Base-by-base conservation (phyloP, 2,888 invertebrate species). In the Pristionchus arcanus region DNA sequence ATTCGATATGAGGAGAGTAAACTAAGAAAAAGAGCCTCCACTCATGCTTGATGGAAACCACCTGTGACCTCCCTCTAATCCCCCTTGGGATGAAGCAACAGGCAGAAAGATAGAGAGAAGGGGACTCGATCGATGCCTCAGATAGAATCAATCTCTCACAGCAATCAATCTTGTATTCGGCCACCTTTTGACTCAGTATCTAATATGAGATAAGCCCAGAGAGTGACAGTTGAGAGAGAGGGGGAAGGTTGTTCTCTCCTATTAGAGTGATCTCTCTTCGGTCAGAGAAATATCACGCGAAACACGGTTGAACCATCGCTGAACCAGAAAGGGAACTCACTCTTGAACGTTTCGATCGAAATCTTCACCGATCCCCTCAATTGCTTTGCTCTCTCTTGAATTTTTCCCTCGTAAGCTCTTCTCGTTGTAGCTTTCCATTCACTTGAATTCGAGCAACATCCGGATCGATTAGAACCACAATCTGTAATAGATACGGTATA, bases 371-470 rank as follows among this genome's bases (percentile, higher is more conserved):
- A 37, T 49, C 42, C 59, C 34, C 85, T 55, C 63, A 85, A 63
- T 19, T 55, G 25, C 34, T 37, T 59, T 15, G 85, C 63, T 25
- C 37, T 87, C 49, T 87, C 87, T 25, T 68, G 87, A 15, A 87
- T 77, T n/a, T 77, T 74, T 77, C 55, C 74, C 21, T 88, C 77
- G n/a, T 59, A 88, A 0, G 77, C 88, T 31, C 88, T 88, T n/a
- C 55, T 74, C 15, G 88, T 77, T 1, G 74, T 37, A 0, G 88
- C 59, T 37, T 88, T 59, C 88, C 88, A 88, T n/a, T 88, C 55
- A 87, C 49, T 87, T 25, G 59, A 77, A 37, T 88, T 59, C 28
- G 53, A 74, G 55, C 88, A 88, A 34, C 88, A 88, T 2, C 88
- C 88, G 7, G 63, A 63, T 77, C 88, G 74, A 77, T 55, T 77